Base-by-base conservation (phyloP, 2,113 vertebrate genomes). In the Pseudorasbora parva region DNA sequence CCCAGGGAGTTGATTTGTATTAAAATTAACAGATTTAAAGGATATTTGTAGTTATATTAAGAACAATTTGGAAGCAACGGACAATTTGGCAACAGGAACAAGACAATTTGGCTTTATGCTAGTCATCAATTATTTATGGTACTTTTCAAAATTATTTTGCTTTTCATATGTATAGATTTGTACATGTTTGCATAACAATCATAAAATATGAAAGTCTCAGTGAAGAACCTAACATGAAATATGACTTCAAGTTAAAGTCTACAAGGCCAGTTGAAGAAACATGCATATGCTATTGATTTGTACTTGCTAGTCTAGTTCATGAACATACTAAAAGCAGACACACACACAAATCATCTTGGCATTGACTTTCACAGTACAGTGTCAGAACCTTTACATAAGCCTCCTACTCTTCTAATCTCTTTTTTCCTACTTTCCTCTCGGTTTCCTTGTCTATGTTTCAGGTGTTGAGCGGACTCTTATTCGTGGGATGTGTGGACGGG, bases 401-500 rank as follows among this genome's bases (percentile, higher is more conserved):
- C 89, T 89, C 89, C 88, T 89, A 92, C 92, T 89, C 84, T 88
- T 86, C 69, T 47, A n/a, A 54, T 85, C 64, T 73, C 86, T 89
- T 78, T 84, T 74, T 90, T 75, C 56, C 84, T 57, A 81, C 21
- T 57, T 84, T 86, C 17, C 68, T 47, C 27, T 49, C 7, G 56
- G n/a, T 62, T 78, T 71, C n/a, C 66, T 25, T 88, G 81, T 59
- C 78, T 83, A 43, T 64, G 82, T 83, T 72, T 85, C 78, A 91
- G 89, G 87, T 89, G 91, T 92, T 86, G 90, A 85, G 87, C 88
- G 85, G 90, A 90, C 87, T 88, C 86, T 78, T 75, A 84, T 85
- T 89, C 88, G 93, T 93, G 86, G 92, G 92, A 92, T 92, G 90
- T 47, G 90, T 90, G 90, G 91, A 93, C 89, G 91, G 86, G 90